A percentile compares a stretch with the other conserved stretches of the same genome.
phyloP scores from a whole-genome alignment of 2,797 vertebrate genomes.

The Sebastes baramenuke region DNA sequence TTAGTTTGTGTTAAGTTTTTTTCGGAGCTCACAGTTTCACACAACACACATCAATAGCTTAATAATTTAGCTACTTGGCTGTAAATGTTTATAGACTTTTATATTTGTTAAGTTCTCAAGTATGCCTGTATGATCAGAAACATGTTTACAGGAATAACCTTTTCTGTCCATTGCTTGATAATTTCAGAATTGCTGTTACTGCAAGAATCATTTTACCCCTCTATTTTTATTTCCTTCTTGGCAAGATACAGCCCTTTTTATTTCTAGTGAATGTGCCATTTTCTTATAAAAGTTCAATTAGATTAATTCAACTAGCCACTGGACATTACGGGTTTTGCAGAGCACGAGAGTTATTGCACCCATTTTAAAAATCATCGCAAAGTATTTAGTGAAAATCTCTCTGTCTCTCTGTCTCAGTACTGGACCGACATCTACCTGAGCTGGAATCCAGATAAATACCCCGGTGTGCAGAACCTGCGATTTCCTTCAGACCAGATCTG shows the following conservation, averaged over 20 bases:
- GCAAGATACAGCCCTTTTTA: neutral
- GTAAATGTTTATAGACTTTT: neutral
- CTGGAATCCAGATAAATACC: slow-evolving; percentile 89
- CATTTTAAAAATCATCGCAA: neutral
- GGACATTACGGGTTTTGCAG: neutral
- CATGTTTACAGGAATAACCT: neutral
- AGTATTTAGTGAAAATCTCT: slow-evolving; percentile 33
- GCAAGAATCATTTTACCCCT: neutral
- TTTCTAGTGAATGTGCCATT: neutral
- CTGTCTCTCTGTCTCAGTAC: slow-evolving; percentile 70
- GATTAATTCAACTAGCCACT: neutral
- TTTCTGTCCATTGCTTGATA: neutral
- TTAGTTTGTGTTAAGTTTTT: neutral
- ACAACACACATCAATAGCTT: neutral
- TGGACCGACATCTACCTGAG: slow-evolving; percentile 91
- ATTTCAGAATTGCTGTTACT: neutral
- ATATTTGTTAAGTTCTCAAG: neutral
- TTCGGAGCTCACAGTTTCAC: neutral
- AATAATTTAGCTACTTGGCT: neutral
- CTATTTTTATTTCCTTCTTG: neutral
- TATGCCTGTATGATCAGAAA: neutral
- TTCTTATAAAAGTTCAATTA: neutral
- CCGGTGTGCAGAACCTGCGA: slow-evolving; percentile 90
- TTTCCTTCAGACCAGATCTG: slow-evolving; percentile 92
- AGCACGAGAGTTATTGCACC: neutral